Percentiles rank a stretch among this genome's conserved stretches.
phyloP scores from a whole-genome alignment of 2,797 vertebrate species.

The Meriones psammophilus region DNA sequence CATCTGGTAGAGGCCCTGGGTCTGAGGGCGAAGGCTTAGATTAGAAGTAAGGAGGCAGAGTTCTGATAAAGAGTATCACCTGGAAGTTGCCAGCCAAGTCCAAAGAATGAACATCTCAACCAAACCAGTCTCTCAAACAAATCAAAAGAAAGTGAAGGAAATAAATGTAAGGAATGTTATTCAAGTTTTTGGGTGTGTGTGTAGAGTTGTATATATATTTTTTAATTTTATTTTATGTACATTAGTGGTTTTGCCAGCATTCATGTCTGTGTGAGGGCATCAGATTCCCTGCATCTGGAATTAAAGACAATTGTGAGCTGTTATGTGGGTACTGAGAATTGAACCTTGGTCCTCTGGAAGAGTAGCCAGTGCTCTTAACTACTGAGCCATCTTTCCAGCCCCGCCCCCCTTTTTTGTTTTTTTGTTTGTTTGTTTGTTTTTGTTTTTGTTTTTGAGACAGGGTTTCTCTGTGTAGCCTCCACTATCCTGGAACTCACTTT shows the following conservation, averaged over 20 bases:
- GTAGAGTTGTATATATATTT: neutral
- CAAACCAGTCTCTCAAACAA: conserved; percentile 39
- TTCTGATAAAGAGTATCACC: neutral
- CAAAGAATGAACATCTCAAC: neutral
- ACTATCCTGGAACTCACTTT: neutral
- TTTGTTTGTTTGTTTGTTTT: neutral
- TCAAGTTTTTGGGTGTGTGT: neutral
- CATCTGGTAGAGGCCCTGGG: neutral
- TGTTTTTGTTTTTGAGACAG: neutral
- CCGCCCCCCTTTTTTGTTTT: neutral
- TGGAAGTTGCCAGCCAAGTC: neutral
- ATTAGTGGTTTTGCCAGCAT: neutral
- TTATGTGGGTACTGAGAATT: neutral
- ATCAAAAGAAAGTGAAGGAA: neutral
- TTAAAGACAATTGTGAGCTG: neutral
- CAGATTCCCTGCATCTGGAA: neutral
- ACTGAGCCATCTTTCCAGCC: neutral
- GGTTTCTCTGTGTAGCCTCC: neutral
- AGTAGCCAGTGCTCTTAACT: neutral
- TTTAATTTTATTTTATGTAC: neutral
- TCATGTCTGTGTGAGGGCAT: neutral
- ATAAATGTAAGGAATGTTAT: neutral
- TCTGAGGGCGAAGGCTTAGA: neutral
- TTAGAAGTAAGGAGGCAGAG: conserved; percentile 9
- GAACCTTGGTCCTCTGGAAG: neutral